Evolutionary conservation across 2,797 vertebrate species (phyloP).

Genomic region (Helostoma temminkii): DNA sequence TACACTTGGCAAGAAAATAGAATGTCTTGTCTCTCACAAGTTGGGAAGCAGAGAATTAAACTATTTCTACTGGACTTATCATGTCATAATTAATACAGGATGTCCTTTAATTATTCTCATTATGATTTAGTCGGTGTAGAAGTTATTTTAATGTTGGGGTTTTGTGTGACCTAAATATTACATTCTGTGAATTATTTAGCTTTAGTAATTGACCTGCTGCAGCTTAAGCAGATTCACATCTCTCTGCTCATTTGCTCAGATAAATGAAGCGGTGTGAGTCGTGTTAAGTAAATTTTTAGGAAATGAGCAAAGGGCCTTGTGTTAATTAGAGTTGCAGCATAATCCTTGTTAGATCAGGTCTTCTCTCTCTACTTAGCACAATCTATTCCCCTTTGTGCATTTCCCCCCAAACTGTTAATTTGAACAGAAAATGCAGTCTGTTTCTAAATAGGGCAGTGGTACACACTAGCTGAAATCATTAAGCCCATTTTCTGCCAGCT

Average conservation of each 20-base stretch:
- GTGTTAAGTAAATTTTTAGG: conserved; percentile 76
- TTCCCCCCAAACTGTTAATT: conserved; percentile 65
- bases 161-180: conserved; percentile 67
- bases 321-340: conserved; percentile 76
- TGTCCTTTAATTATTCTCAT: conserved; percentile 66
- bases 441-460: conserved; percentile 70
- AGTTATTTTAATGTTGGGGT: conserved; percentile 30
- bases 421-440: conserved; percentile 71
- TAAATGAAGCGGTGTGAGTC: conserved; percentile 71
- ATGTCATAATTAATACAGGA: conserved; percentile 72
- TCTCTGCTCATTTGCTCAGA: conserved; percentile 71
- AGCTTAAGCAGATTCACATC: conserved; percentile 77
- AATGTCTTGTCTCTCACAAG: conserved; percentile 33
- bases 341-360: conserved; percentile 71
- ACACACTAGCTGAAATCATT: conserved; percentile 70
- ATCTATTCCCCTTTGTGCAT: conserved; percentile 74
- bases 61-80: conserved; percentile 72
- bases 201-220: conserved; percentile 75
- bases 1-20: conserved; percentile 13
- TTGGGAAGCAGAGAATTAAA: conserved; percentile 37
- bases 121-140: conserved; percentile 52
- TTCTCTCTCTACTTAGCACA: conserved; percentile 63
- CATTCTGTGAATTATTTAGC: conserved; percentile 76
- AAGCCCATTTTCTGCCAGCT: conserved; percentile 75
- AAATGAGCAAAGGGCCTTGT: conserved; percentile 67